phyloP scores from a whole-genome alignment of 2,888 invertebrate species.

The Agriopis leucophaearia region DNA sequence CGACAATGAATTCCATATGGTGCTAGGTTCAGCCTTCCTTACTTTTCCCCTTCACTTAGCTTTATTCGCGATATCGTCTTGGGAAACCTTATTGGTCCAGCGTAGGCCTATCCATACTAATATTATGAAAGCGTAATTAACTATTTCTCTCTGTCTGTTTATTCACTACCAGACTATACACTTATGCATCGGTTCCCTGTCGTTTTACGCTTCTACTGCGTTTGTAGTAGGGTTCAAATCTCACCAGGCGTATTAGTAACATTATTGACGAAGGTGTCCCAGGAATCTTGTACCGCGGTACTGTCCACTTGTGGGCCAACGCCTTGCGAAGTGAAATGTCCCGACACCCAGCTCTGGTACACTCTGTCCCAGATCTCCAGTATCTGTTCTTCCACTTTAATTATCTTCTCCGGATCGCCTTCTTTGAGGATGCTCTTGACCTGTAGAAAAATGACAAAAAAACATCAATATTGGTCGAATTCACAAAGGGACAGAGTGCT shows the following conservation, averaged over 20 bases:
- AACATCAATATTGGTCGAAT: not conserved
- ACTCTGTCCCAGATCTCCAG: constrained; percentile 97
- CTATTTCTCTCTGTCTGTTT: no score
- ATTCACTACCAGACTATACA: no score
- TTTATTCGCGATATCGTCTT: no score
- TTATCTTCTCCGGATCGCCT: constrained; percentile 92
- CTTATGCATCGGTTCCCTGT: no score
- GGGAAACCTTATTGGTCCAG: no score
- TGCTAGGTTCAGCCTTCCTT: no score
- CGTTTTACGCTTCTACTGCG: no score
- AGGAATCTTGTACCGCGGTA: constrained; percentile 90
- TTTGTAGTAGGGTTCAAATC: constrained; percentile 25
- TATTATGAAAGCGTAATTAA: no score
- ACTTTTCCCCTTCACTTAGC: no score
- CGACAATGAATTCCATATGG: no score
- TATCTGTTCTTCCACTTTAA: constrained; percentile 94
- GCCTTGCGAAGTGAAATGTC: constrained; percentile 78
- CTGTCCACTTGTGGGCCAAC: constrained; percentile 91
- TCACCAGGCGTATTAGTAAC: constrained; percentile 92
- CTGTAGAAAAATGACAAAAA: constrained; percentile 70
- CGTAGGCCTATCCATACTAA: no score
- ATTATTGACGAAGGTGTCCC: constrained; percentile 90
- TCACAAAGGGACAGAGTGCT: no score
- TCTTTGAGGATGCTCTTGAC: constrained; percentile 92
- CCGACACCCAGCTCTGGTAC: constrained; percentile 96